Base-by-base conservation (phyloP, 2,113 vertebrate genomes). In the Donacobius atricapilla region DNA sequence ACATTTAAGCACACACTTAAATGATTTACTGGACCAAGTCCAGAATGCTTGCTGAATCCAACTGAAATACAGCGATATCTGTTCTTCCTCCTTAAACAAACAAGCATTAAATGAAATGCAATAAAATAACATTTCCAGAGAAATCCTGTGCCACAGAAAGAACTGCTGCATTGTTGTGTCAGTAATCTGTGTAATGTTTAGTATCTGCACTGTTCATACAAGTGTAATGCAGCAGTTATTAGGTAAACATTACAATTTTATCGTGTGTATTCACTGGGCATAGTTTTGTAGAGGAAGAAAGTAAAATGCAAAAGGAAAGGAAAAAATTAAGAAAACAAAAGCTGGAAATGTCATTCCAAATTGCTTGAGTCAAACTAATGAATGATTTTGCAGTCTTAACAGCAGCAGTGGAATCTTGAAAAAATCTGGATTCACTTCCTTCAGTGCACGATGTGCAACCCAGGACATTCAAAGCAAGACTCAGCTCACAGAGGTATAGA, bases 101-200 rank as follows among this genome's bases (percentile, higher is more conserved):
- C 80, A 94, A 92, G 77, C 27, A 83, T 54, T 87, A 94, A 96
- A 93, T 89, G 77, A 93, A 96, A 95, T 91, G 94, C 83, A 95
- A 94, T 96, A 90, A 96, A 96, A 96, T 91, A 95, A 94, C 94
- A 96, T 96, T 96, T 92, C 73, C 92, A 96, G 95, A 95, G 83
- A 95, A 96, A 87, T 93, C 44, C 57, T 86, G 63, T 68, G n/a
- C 73, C 33, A 35, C 54, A 83, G 81, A 92, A 94, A 95, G 76
- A 89, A 92, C 57, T 87, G 69, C 63, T 84, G 57, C 50, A 82
- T 54, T 95, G 83, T 73, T 91, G 37, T 68, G 47, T 87, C 73
- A 94, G 70, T 61, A 76, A 87, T 92, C 87, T 85, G 70, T 61
- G 69, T 82, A 45, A 89, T 76, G 48, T 51, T 94, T 63, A 56